Evolutionary conservation across 2,113 vertebrate genomes (phyloP).

Genomic region (Donacobius atricapilla): DNA sequence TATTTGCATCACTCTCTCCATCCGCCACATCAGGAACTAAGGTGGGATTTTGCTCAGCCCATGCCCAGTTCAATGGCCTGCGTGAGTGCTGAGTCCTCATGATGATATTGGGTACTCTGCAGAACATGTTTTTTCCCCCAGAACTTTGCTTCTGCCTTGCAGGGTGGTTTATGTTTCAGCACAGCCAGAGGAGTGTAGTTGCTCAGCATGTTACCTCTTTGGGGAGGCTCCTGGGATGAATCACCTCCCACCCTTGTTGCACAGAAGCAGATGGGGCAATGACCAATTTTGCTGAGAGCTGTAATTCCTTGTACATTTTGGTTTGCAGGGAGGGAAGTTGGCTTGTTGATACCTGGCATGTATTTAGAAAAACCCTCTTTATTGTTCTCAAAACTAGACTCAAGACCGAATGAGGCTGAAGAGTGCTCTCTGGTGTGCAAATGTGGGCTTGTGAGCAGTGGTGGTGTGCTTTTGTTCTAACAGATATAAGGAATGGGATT

Average conservation of each 20-base stretch:
- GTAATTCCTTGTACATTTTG: neutral
- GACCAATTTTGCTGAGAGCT: neutral
- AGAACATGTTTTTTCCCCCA: neutral
- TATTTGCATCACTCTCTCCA: neutral
- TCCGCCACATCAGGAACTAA: neutral
- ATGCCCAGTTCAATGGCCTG: neutral
- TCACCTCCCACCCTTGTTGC: neutral
- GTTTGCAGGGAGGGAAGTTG: neutral
- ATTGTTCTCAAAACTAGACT: neutral
- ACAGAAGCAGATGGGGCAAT: neutral
- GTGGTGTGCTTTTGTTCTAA: neutral
- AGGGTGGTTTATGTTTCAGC: neutral
- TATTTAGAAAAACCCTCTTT: neutral
- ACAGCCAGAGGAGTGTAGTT: neutral
- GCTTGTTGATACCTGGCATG: neutral
- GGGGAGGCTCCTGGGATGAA: neutral
- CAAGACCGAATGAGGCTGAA: neutral
- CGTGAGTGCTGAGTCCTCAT: fast-evolving
- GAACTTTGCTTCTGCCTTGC: neutral
- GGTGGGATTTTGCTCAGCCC: neutral
- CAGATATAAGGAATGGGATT: neutral
- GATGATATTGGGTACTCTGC: neutral
- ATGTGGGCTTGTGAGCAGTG: neutral
- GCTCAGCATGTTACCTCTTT: neutral
- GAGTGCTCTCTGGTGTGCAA: neutral